A percentile compares a stretch with the other conserved stretches of the same genome.
Evolutionary conservation across 2,113 vertebrate genomes (phyloP).

Genomic region (Delphinapterus leucas): DNA sequence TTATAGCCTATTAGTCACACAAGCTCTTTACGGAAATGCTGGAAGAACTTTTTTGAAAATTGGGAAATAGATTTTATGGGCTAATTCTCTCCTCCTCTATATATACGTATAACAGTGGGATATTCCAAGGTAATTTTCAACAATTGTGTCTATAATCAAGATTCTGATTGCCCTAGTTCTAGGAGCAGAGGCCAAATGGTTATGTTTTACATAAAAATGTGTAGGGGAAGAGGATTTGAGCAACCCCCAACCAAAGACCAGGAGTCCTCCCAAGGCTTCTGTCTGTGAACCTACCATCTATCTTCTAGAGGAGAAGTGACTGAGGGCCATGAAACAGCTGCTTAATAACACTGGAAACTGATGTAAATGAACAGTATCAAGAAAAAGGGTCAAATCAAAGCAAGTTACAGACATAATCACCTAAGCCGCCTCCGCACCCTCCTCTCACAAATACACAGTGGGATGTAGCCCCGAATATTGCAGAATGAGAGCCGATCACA

Average conservation of each 20-base stretch:
- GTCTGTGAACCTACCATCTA: not conserved
- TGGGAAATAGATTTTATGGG: conserved; percentile 60
- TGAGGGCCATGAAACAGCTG: not conserved
- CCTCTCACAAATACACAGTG: not conserved
- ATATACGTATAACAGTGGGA: not conserved
- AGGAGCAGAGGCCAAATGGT: not conserved
- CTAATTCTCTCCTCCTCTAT: conserved; percentile 31
- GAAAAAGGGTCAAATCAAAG: not conserved
- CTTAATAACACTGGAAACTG: not conserved
- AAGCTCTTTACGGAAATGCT: conserved; percentile 41
- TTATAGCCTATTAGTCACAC: conserved; percentile 68
- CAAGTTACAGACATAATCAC: not conserved
- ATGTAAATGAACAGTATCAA: not conserved
- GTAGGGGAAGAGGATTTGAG: not conserved
- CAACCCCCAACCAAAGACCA: not conserved
- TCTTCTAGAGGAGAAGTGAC: not conserved
- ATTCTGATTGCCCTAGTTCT: not conserved
- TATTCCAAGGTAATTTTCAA: conserved; percentile 53
- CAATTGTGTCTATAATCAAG: conserved; percentile 1
- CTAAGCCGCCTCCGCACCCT: not conserved
- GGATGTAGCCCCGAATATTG: not conserved
- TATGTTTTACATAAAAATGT: conserved; percentile 30
- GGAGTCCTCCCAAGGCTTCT: not conserved
- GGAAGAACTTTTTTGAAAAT: conserved; percentile 53
- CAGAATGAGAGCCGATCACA: not conserved